Evolutionary conservation across 2,113 vertebrate species (phyloP).

Genomic region (Lontra canadensis): DNA sequence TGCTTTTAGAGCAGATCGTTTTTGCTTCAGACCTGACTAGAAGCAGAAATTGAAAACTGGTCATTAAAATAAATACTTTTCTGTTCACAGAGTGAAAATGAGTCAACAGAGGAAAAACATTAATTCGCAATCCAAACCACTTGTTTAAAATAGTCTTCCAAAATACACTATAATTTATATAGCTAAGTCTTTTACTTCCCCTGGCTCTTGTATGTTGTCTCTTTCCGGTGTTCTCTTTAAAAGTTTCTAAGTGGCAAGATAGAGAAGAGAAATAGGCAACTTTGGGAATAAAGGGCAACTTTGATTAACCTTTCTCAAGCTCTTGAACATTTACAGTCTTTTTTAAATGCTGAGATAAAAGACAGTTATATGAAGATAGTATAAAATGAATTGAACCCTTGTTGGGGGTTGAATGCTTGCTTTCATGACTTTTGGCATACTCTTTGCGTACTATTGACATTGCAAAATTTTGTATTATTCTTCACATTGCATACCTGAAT

Average conservation of each 20-base stretch:
- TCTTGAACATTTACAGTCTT: neutral
- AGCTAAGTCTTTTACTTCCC: neutral
- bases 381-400: neutral
- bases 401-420: neutral
- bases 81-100: constrained; percentile 62
- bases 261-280: constrained; percentile 24
- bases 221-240: constrained; percentile 24
- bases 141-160: constrained; percentile 60
- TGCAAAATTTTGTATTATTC: neutral
- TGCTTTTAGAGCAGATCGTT: constrained; percentile 48
- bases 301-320: neutral
- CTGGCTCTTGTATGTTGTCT: neutral
- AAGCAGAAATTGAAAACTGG: constrained; percentile 57
- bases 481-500: neutral
- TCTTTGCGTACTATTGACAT: neutral
- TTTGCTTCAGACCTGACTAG: constrained; percentile 50
- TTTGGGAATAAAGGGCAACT: constrained; percentile 6
- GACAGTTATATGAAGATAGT: neutral
- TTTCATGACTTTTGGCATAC: neutral
- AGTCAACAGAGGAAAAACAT: constrained; percentile 41
- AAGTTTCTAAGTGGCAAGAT: constrained; percentile 38
- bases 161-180: neutral
- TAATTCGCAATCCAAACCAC: constrained; percentile 32
- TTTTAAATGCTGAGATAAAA: neutral
- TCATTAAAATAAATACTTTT: constrained; percentile 64